Evolutionary conservation across 1,140 invertebrate species (phyloP), one percentile per base, ranked within the genome.

Genomic region (Ceratina calcarata): DNA sequence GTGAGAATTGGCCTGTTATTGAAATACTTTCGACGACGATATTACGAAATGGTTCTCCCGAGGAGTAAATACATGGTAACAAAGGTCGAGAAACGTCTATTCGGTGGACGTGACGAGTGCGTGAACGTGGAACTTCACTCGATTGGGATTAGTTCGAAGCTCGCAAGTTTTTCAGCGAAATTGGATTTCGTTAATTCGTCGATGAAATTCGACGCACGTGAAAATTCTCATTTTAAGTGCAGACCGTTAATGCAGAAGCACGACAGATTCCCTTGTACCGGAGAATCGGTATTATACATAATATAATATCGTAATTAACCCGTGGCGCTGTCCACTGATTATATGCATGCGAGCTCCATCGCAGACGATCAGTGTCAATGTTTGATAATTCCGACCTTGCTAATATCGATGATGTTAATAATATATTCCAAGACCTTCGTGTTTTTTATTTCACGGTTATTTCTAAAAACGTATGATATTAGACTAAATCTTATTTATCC

Each of bases 21-120:
- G 70, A 84, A 84, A 83, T 84, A 84, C 70, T 84, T 84, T 83
- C n/a, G 7, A 27, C 27, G 45, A 57, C 76, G 53, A 71, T 83
- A 74, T 83, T 79, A 49, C 76, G 51, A 20, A 49, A 45, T 22
- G 27, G 2, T 53, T 76, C 55, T 32, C 45, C 15, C 22, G 16
- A 57, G 66, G 79, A 53, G 60, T 49, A 74, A 80, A 70, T 83
- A 82, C 45, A 10, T 10, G 10, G 24, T 22, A 20, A 49, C 0
- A 37, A n/a, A 20, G 32, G 51, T 32, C 24, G 45, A 72, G 49
- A 32, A 73, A 70, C 51, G 22, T 8, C 51, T 12, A 65, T 74
- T 74, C 22, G 32, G 20, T 6, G 65, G 65, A n/a, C 49, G 20
- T 18, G 37, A 6, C 24, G 24, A 45, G 22, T 16, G 37, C 78